Percentiles rank a stretch among this genome's conserved stretches.
phyloP scores from a whole-genome alignment of 2,113 vertebrate species.

The Serranochromis macrocephalus region DNA sequence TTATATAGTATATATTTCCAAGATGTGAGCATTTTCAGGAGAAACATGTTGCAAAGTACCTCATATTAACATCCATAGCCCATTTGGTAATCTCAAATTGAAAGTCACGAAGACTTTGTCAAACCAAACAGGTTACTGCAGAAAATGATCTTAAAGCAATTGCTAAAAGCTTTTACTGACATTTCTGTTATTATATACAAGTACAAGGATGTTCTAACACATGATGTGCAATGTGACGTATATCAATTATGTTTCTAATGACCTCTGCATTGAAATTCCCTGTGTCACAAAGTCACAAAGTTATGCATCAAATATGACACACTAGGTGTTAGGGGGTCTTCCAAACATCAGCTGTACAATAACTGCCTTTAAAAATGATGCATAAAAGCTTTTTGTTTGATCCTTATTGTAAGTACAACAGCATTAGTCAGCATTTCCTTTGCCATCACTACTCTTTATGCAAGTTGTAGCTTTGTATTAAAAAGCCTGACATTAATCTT shows the following conservation, averaged over 20 bases:
- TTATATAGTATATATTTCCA: too few species aligned
- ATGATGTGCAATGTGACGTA: fast-evolving
- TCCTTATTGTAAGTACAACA: not conserved
- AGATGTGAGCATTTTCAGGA: not conserved
- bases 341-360: not conserved
- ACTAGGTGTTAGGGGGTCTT: not conserved
- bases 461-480: not conserved
- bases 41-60: not conserved
- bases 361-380: not conserved
- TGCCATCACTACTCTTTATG: not conserved
- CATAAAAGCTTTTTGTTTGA: not conserved
- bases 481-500: not conserved
- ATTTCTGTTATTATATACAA: not conserved
- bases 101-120: not conserved
- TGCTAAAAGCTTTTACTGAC: not conserved
- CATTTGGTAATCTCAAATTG: not conserved
- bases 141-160: not conserved
- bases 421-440: not conserved
- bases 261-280: not conserved
- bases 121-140: not conserved
- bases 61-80: not conserved
- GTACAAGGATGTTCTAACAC: not conserved
- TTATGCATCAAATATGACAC: not conserved
- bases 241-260: not conserved
- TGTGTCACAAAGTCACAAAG: fast-evolving